phyloP scores from a whole-genome alignment of 2,888 invertebrate species.

The Morpho deidamia region DNA sequence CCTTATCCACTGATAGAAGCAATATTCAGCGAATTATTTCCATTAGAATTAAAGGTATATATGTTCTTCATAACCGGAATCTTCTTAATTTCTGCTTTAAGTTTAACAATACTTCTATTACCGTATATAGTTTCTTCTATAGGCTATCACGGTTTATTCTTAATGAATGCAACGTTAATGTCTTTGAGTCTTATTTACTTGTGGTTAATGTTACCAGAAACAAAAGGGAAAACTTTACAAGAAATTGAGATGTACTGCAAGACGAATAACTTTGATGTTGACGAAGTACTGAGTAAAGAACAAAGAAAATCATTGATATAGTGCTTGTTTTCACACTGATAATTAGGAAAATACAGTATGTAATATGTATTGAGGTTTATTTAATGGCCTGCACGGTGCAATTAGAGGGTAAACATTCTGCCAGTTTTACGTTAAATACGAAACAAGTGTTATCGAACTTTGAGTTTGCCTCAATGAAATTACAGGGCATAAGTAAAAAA shows the following conservation, averaged over 20 bases:
- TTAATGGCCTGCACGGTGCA: no score
- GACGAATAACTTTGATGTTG: neutral
- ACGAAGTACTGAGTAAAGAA: neutral
- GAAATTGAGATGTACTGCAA: neutral
- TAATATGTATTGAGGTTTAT: no score
- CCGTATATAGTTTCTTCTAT: neutral
- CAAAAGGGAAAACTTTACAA: no score
- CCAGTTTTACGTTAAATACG: no score
- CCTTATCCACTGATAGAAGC: slow-evolving; percentile 28
- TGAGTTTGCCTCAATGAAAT: no score
- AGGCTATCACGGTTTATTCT: neutral
- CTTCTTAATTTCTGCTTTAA: neutral
- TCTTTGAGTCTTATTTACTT: neutral
- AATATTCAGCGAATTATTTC: slow-evolving; percentile 29
- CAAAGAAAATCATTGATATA: neutral
- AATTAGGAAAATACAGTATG: no score
- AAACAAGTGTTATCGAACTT: no score
- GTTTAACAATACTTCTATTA: neutral
- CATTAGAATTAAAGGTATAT: slow-evolving; percentile 28
- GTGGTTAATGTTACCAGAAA: neutral
- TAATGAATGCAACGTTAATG: neutral
- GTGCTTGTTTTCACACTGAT: neutral
- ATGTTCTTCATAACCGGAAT: slow-evolving; percentile 6
- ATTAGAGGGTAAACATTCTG: no score
- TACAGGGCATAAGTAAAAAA: no score